Base-by-base conservation (phyloP, 2,888 invertebrate species). In the Entomobrya multifasciata region DNA sequence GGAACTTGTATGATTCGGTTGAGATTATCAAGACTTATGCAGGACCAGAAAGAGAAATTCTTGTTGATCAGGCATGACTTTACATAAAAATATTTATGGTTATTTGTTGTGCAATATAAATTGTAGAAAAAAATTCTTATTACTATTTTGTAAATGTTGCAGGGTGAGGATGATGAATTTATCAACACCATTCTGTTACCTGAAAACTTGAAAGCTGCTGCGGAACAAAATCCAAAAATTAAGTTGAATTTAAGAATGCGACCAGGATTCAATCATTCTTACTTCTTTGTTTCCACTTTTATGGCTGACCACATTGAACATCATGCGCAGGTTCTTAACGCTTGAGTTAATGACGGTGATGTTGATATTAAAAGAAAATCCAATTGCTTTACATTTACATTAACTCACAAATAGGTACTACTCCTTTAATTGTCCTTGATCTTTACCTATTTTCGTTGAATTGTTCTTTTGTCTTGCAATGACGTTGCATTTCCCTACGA, bases 221-320 rank as follows among this genome's bases (percentile, higher is more conserved):
- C 70, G 15, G 94, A 95, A 65, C 94, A 95, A 86, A 60, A 87
- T 47, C 95, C 94, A 17, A 95, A 95, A 79, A 93, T 97, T 20
- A 77, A 77, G 13, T 55, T 91, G 20, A 86, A 88, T 5, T 76
- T 91, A 13, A 84, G 88, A 72, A 87, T 90, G 79, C 88, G 96
- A 11, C 95, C 96, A 89, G 97, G 96, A 17, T 99, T 99, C 92
- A 98, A 99, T 92, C 99, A 99, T 93, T 96, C 97, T 67, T 99
- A 99, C 92, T 99, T 95, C 92, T 98, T 97, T 92, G 96, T 99
- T 89, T 94, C 98, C 0, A 95, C 97, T 0, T 99, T 97, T 92
- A 95, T 99, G 78, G 96, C 95, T 57, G 98, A 99, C 92, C 99
- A 99, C 92, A 95, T 99, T 87, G 95, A 94, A 84, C 97, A 97